A percentile compares a stretch with the other conserved stretches of the same genome.
These are phyloP conservation scores for Falco berigora DNA, from an alignment of 2,797 vertebrate genomes.

Conservation along the genomic window DNA sequence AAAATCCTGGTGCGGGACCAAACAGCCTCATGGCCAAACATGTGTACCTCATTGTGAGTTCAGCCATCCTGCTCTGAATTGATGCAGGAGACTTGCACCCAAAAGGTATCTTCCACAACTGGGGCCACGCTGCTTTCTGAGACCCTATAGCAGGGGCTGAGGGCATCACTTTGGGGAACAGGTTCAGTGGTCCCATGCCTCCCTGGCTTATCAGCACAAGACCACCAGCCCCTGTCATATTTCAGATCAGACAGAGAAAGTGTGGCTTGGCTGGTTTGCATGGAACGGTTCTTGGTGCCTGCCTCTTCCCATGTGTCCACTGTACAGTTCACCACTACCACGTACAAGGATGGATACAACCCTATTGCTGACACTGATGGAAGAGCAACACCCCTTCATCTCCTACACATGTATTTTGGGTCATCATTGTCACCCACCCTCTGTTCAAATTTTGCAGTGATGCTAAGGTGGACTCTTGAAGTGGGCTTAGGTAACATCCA, in stretches of 20 bases:
- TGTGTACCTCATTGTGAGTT: neutral
- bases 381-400: neutral
- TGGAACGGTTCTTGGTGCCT: neutral
- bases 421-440: neutral
- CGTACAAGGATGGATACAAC: neutral
- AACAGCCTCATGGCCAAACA: neutral
- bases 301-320: neutral
- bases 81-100: neutral
- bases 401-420: neutral
- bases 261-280: neutral
- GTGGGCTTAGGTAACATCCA: neutral
- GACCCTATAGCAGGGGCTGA: neutral
- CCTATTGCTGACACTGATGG: neutral
- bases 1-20: neutral
- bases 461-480: neutral
- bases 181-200: neutral
- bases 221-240: neutral
- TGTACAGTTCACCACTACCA: neutral
- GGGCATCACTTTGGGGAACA: neutral
- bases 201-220: neutral
- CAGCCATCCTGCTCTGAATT: neutral
- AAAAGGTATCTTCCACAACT: neutral
- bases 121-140: neutral
- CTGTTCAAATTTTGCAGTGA: neutral
- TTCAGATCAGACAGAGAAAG: neutral